Base-by-base conservation (phyloP, 2,888 invertebrate genomes). In the Tiphia femorata region DNA sequence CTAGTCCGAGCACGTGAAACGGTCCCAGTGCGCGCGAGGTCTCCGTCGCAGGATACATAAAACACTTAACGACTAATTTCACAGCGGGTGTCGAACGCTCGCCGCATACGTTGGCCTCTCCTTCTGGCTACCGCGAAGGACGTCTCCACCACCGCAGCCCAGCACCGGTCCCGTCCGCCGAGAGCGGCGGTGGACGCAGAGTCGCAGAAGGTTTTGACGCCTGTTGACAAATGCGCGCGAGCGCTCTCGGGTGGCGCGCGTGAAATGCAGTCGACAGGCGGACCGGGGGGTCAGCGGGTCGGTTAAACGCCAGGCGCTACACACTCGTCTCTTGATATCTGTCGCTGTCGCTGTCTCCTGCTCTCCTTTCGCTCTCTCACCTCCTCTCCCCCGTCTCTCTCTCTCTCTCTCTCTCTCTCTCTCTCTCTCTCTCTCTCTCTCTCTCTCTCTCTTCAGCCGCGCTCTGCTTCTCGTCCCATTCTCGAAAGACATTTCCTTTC, bases 41-140 rank as follows among this genome's bases (percentile, higher is more conserved):
- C 49, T 33, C 12, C 33, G 33, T 33, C 49, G 60, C 50, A 23
- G 79, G 79, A 80, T 75, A 68, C 76, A 78, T 78, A 80, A 78
- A 80, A 76, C 77, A 75, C 72, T 78, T 79, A 72, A 74, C 75
- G 65, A 62, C 75, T 78, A 78, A 79, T 80, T 76, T 79, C 72
- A 72, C 71, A 66, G 72, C 63, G 68, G 68, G 71, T 64, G 67
- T 64, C 59, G 52, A 51, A n/a, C 62, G 54, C 56, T 55, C 47
- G 50, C 29, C 40, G 23, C 19, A 38, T 25, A 43, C 29, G 35
- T n/a, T n/a, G n/a, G n/a, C n/a, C n/a, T n/a, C n/a, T n/a, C n/a
- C n/a, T n/a, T n/a, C n/a, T n/a, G n/a, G n/a, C n/a, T n/a, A n/a
- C n/a, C n/a, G n/a, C n/a, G n/a, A n/a, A n/a, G n/a, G n/a, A n/a